Conservation (phyloP, 2,797 vertebrate genomes). For the Steatocranus sp. region DNA sequence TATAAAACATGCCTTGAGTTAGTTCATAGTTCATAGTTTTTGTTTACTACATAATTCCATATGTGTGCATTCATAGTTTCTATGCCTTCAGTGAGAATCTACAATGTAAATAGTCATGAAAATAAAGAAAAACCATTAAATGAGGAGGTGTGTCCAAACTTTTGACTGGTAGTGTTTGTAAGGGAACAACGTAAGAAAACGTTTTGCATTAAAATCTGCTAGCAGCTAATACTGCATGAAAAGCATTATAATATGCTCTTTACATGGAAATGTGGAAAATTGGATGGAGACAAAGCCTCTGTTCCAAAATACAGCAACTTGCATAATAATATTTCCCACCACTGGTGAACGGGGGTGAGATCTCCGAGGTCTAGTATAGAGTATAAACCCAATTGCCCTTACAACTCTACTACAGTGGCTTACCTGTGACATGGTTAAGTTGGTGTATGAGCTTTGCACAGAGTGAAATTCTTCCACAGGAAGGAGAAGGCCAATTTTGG, state of each 20-base stretch:
- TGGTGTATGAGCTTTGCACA: conserved; percentile 45
- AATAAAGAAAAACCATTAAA: not conserved
- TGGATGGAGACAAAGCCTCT: not conserved
- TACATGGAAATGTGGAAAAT: not conserved
- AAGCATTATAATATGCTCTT: not conserved
- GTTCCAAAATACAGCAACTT: conserved; percentile 15
- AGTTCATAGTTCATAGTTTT: not conserved
- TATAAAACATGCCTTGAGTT: not conserved
- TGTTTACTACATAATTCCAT: not conserved
- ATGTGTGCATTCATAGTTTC: not conserved
- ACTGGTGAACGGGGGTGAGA: not conserved
- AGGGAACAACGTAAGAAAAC: not conserved
- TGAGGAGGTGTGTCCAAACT: not conserved
- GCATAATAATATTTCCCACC: conserved; percentile 9
- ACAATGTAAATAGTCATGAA: not conserved
- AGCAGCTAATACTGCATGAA: not conserved
- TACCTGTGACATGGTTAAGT: conserved; percentile 58
- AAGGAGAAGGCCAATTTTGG: conserved; percentile 75
- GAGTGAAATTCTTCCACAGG: conserved; percentile 59
- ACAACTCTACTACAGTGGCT: not conserved
- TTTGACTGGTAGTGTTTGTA: not conserved
- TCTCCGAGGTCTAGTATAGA: not conserved
- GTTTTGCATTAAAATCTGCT: not conserved
- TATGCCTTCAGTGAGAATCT: not conserved
- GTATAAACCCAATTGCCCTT: not conserved